Evolutionary conservation across 2,797 vertebrate species (phyloP).

Genomic region (Enteromius unitaeniatus): DNA sequence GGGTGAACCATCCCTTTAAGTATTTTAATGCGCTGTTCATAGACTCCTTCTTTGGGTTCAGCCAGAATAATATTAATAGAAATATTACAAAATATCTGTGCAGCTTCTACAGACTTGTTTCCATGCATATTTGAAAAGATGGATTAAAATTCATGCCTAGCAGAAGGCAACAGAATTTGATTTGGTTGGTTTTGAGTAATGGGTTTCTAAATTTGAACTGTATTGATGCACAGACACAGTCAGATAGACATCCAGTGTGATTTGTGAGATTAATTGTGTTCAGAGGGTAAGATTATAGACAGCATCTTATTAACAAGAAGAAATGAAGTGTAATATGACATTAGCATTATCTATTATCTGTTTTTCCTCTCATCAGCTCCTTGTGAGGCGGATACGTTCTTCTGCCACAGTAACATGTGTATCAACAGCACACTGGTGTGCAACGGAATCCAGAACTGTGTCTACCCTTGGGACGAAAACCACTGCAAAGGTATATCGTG

Average conservation of each 20-base stretch:
- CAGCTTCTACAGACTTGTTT: slow-evolving; percentile 39
- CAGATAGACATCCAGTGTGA: slow-evolving; percentile 28
- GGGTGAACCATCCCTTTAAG: not conserved
- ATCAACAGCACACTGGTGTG: slow-evolving; percentile 98
- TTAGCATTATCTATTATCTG: slow-evolving; percentile 20
- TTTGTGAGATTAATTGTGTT: slow-evolving; percentile 33
- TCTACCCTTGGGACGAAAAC: slow-evolving; percentile 99
- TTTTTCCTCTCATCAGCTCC: slow-evolving; percentile 82
- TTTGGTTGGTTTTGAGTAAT: slow-evolving; percentile 67
- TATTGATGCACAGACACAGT: slow-evolving; percentile 47
- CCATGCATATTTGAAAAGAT: slow-evolving; percentile 68
- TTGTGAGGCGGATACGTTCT: slow-evolving; percentile 94
- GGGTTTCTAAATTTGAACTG: slow-evolving; percentile 58
- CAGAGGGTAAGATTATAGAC: slow-evolving; percentile 16
- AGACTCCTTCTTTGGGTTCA: slow-evolving; percentile 52
- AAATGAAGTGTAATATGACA: slow-evolving; percentile 20
- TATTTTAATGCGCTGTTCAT: not conserved
- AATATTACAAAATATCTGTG: slow-evolving; percentile 24
- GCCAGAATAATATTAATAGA: slow-evolving; percentile 37
- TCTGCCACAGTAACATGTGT: slow-evolving; percentile 99
- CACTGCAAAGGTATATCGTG: slow-evolving; percentile 93
- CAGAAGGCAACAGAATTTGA: slow-evolving; percentile 65
- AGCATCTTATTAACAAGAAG: not conserved
- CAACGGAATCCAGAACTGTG: slow-evolving; percentile 97
- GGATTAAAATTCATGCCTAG: slow-evolving; percentile 71